Conservation (phyloP, 1,140 invertebrate genomes). For the Tetramorium simillimum region DNA sequence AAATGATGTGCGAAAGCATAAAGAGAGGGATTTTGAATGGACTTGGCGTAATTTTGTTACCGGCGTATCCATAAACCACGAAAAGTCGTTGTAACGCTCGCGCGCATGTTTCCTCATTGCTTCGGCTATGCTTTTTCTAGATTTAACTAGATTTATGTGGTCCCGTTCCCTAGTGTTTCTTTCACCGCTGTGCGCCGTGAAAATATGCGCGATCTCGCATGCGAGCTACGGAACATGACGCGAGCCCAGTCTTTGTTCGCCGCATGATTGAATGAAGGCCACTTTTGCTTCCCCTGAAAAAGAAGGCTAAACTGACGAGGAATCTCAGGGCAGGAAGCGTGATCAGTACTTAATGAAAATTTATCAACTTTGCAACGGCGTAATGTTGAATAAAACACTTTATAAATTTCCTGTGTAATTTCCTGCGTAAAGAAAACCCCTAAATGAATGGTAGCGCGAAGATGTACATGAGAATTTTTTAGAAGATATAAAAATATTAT, state of each 20-base stretch:
- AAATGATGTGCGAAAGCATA: slow-evolving; percentile 52
- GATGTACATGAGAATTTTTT: neutral
- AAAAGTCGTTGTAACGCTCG: slow-evolving; percentile 42
- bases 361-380: slow-evolving; percentile 2
- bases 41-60: slow-evolving; percentile 40
- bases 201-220: slow-evolving; percentile 29
- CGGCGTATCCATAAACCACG: slow-evolving; percentile 24
- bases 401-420: slow-evolving; percentile 13
- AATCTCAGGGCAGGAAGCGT: slow-evolving; percentile 15
- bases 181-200: slow-evolving; percentile 10
- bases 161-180: slow-evolving; percentile 21
- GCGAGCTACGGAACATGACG: neutral
- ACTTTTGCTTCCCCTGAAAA: neutral
- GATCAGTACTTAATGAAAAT: slow-evolving; percentile 35
- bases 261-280: slow-evolving; percentile 18
- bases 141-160: slow-evolving; percentile 58
- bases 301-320: slow-evolving; percentile 23
- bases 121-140: slow-evolving; percentile 38
- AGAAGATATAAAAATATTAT: neutral
- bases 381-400: slow-evolving; percentile 15
- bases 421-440: slow-evolving; percentile 1
- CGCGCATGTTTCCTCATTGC: slow-evolving; percentile 56
- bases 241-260: slow-evolving; percentile 7
- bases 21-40: slow-evolving; percentile 42
- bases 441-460: neutral